Conservation (phyloP, 2,797 vertebrate species). For the Fundulus diaphanus region DNA sequence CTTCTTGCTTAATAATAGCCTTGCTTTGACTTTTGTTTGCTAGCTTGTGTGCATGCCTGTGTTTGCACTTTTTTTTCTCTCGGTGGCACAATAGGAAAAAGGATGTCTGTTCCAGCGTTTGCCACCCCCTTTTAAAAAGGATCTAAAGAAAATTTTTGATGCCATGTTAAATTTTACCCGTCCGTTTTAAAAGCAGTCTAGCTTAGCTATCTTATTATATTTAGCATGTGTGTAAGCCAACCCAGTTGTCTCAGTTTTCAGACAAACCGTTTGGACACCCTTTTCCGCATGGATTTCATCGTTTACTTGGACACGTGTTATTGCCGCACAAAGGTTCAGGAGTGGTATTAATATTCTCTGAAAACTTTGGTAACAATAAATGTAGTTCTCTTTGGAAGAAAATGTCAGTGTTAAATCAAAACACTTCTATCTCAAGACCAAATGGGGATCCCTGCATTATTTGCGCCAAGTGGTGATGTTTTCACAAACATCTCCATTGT, state of each 20-base stretch:
- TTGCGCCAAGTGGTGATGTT: too few species aligned
- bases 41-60: constrained; percentile 32
- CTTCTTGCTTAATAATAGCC: constrained; percentile 73
- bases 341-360: neutral
- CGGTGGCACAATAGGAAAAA: constrained; percentile 34
- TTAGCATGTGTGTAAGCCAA: constrained; percentile 61
- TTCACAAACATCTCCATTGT: too few species aligned
- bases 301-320: constrained; percentile 43
- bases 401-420: neutral
- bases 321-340: constrained; percentile 16
- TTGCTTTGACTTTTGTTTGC: constrained; percentile 60
- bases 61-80: constrained; percentile 54
- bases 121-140: constrained; percentile 31
- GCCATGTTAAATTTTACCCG: constrained; percentile 18
- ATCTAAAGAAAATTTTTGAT: constrained; percentile 12
- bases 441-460: neutral
- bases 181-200: constrained; percentile 38
- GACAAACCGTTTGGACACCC: constrained; percentile 47
- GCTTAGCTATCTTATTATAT: constrained; percentile 41
- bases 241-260: constrained; percentile 52
- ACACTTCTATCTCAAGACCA: neutral
- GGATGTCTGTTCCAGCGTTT: constrained; percentile 32
- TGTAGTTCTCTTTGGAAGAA: neutral
- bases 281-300: constrained; percentile 50
- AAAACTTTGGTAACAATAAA: neutral